These are phyloP conservation scores for Drosophila persimilis DNA, from an alignment of 1,140 invertebrate genomes.

Conservation along the genomic window DNA sequence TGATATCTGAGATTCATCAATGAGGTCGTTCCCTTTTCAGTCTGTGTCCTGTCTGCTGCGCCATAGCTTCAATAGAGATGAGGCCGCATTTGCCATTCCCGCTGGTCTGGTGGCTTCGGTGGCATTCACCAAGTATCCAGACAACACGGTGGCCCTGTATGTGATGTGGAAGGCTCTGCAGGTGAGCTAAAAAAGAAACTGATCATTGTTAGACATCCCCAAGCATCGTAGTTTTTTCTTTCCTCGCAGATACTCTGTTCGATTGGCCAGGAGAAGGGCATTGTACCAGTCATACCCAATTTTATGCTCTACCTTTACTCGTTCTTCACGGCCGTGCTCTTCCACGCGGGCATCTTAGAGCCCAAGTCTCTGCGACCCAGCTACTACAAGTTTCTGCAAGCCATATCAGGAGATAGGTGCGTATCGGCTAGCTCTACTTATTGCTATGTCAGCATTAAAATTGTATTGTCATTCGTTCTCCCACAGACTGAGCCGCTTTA, in stretches of 20 bases:
- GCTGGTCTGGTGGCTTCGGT: slow-evolving; percentile 87
- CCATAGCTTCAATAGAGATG: slow-evolving; percentile 85
- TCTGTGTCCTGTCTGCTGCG: slow-evolving; percentile 86
- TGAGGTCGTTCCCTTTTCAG: slow-evolving; percentile 74
- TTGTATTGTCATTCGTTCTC: slow-evolving; percentile 16
- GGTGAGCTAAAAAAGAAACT: slow-evolving; percentile 76
- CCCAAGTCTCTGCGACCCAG: slow-evolving; percentile 90
- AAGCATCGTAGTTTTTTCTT: background rate
- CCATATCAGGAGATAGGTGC: slow-evolving; percentile 88
- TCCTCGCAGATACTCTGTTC: slow-evolving; percentile 85
- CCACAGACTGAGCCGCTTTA: slow-evolving; percentile 63
- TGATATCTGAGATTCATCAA: background rate
- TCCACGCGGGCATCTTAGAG: slow-evolving; percentile 91
- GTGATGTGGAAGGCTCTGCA: slow-evolving; percentile 89
- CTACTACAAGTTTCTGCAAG: slow-evolving; percentile 93
- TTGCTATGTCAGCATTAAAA: slow-evolving; percentile 20
- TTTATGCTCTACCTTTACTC: slow-evolving; percentile 89
- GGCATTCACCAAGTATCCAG: slow-evolving; percentile 87
- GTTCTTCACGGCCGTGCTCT: slow-evolving; percentile 90
- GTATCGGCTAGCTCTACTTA: slow-evolving; percentile 58
- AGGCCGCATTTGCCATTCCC: slow-evolving; percentile 85
- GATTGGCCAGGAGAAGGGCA: slow-evolving; percentile 84
- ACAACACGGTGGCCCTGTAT: slow-evolving; percentile 88
- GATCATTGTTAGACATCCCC: too few species aligned
- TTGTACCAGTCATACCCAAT: slow-evolving; percentile 86